Evolutionary conservation across 2,888 invertebrate species (phyloP), one percentile per base, ranked within the genome.

Genomic region (Diogma glabrata): DNA sequence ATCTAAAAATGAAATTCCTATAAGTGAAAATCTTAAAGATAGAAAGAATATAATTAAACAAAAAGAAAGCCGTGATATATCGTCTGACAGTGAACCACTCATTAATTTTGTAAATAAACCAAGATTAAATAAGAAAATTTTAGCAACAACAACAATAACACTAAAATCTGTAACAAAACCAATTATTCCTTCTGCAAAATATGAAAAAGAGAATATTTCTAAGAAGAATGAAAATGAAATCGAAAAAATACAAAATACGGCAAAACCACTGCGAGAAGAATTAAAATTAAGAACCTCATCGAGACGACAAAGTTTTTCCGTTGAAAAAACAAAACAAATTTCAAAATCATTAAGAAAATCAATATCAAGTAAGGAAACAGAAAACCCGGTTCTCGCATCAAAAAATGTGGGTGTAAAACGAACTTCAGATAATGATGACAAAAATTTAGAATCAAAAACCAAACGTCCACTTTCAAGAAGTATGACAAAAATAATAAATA

Each of bases 281-380:
- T 24, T 46, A 16, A 46, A 46, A 46, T 24, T 46, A 10, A 22
- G 46, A 16, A 22, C 6, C n/a, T 46, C 24, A 61, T 30, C 14
- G 70, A 66, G 50, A 71, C 67, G 59, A 20, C 59, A 4, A 53
- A 52, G 26, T 26, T 55, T 16, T 46, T 54, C 3, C 68, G 68
- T 55, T 33, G 53, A 8, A 52, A 55, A 36, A 8, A 22, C 46
- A 24, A 46, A 46, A 24, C 22, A 43, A 43, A 43, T 43, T 12
- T 22, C 23, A 22, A 43, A 43, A 22, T 20, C 22, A 8, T 22
- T 2, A 12, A 45, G 16, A 24, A 46, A 24, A 16, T 16, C 23
- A 9, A 22, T n/a, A 7, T 8, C 43, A n/a, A n/a, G n/a, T n/a
- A n/a, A n/a, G n/a, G 24, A 24, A 24, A 9, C 7, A 24, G 9